Percentiles rank a stretch among this genome's conserved stretches.
These are phyloP conservation scores for Cerastis rubricosa DNA, from an alignment of 2,888 invertebrate genomes.

Conservation along the genomic window DNA sequence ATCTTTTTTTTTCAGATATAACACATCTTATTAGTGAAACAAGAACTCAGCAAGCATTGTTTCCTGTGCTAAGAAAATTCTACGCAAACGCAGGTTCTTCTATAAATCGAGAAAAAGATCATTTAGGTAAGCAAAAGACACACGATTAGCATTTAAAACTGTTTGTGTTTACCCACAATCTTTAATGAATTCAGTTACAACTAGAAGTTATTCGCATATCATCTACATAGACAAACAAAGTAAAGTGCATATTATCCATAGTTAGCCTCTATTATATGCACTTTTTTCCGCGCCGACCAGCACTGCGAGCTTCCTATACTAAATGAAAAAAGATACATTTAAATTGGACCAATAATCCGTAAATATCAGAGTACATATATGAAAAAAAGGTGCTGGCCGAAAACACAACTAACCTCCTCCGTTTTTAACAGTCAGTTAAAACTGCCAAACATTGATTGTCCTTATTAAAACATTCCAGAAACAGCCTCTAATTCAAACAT, in stretches of 20 bases:
- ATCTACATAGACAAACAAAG: too few species aligned
- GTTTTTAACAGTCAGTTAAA: background rate
- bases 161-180: too few species aligned
- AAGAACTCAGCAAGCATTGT: slow-evolving; percentile 32
- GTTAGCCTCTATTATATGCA: too few species aligned
- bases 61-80: slow-evolving; percentile 40
- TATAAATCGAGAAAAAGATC: background rate
- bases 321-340: background rate
- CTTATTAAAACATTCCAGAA: too few species aligned
- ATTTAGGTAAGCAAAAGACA: slow-evolving; percentile 12
- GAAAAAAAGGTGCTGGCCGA: background rate
- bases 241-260: too few species aligned
- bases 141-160: background rate
- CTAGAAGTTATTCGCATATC: too few species aligned
- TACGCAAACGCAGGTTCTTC: background rate
- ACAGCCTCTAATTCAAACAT: background rate
- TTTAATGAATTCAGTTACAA: too few species aligned
- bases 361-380: background rate
- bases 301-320: background rate
- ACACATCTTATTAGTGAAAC: slow-evolving; percentile 44
- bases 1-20: slow-evolving; percentile 58
- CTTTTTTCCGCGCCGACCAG: too few species aligned
- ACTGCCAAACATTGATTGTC: background rate
- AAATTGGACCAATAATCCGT: background rate
- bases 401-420: background rate